These are phyloP conservation scores for Mandrillus leucophaeus DNA, from an alignment of 2,113 vertebrate species.

Conservation along the genomic window DNA sequence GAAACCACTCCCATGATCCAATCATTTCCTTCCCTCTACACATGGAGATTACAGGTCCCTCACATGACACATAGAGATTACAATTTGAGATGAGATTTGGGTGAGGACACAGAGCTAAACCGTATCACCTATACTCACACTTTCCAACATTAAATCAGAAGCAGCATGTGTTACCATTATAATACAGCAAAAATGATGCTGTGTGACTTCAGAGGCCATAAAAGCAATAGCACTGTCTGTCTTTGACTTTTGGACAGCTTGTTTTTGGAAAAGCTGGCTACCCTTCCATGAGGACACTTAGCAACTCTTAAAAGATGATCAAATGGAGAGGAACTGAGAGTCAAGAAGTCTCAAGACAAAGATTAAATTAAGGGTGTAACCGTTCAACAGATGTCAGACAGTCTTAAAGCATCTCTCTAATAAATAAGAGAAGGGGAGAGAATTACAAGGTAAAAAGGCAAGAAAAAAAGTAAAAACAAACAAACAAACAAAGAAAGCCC, in stretches of 20 bases:
- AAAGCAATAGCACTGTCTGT: background rate
- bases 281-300: background rate
- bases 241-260: background rate
- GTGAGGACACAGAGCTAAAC: too few species aligned
- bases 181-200: background rate
- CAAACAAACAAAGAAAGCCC: accelerated
- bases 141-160: background rate
- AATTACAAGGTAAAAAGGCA: background rate
- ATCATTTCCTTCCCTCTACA: too few species aligned
- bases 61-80: too few species aligned
- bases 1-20: too few species aligned
- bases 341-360: background rate
- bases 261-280: background rate
- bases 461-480: background rate
- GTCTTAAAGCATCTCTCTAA: background rate
- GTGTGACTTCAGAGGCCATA: background rate
- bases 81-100: too few species aligned
- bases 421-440: background rate
- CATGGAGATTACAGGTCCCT: too few species aligned
- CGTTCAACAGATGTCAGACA: background rate
- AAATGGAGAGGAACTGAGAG: background rate
- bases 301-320: background rate
- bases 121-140: background rate
- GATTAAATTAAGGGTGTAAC: background rate
- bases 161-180: background rate